These are phyloP conservation scores for Meandrusa payeni DNA, from an alignment of 2,888 invertebrate species.

Conservation along the genomic window DNA sequence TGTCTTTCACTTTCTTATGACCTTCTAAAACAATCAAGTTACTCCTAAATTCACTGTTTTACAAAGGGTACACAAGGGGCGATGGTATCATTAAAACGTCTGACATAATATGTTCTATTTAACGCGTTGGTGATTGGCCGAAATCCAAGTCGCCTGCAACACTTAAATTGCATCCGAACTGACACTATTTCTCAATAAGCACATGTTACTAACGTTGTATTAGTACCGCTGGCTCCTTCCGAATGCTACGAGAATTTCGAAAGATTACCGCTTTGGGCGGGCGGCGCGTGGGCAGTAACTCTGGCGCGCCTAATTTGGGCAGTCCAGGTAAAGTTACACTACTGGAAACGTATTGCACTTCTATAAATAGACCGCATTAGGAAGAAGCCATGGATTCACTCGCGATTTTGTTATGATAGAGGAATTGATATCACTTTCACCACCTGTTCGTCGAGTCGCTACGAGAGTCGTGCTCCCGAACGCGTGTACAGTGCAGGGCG, in stretches of 20 bases:
- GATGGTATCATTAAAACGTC: constrained; percentile 44
- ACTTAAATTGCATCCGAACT: constrained; percentile 63
- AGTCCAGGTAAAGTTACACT: constrained; percentile 78
- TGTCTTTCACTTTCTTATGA: neutral
- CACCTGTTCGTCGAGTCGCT: constrained; percentile 79
- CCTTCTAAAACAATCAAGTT: neutral
- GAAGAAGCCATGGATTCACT: constrained; percentile 65
- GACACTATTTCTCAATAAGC: constrained; percentile 50
- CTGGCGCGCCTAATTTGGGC: constrained; percentile 80
- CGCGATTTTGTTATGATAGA: constrained; percentile 53
- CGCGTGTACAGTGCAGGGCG: constrained; percentile 75
- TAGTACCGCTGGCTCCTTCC: constrained; percentile 53
- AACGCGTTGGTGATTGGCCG: constrained; percentile 64
- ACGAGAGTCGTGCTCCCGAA: constrained; percentile 76
- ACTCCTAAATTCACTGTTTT: constrained; percentile 21
- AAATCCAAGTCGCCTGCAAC: constrained; percentile 72
- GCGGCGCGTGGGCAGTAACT: constrained; percentile 55
- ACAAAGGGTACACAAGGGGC: constrained; percentile 28
- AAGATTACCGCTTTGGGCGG: constrained; percentile 60
- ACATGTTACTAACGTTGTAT: constrained; percentile 48
- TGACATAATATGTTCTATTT: constrained; percentile 60
- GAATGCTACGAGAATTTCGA: constrained; percentile 49
- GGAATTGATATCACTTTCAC: constrained; percentile 65
- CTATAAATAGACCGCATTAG: constrained; percentile 70
- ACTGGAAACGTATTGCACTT: constrained; percentile 68